phyloP scores from a whole-genome alignment of 2,113 vertebrate species.

The Albula glossodonta region DNA sequence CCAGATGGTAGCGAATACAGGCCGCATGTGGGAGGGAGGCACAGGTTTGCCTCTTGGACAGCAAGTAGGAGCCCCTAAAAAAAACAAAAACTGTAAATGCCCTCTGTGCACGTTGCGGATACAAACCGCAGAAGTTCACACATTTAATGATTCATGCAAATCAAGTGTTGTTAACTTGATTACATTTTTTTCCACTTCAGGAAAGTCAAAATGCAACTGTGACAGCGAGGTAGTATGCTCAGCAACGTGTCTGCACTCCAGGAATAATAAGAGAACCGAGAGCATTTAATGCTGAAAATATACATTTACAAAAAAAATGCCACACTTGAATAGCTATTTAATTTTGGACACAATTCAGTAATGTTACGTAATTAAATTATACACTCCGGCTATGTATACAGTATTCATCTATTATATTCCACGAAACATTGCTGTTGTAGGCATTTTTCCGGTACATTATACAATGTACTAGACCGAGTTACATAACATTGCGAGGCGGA shows the following conservation, averaged over 20 bases:
- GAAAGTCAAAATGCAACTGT: too few relatives aligned
- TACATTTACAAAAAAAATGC: too few relatives aligned
- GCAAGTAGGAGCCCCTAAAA: constrained; percentile 75
- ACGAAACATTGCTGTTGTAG: background rate
- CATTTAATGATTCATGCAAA: background rate
- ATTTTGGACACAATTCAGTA: too few relatives aligned
- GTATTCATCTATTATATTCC: background rate
- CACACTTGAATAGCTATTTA: too few relatives aligned
- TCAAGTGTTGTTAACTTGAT: background rate
- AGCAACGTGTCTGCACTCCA: too few relatives aligned
- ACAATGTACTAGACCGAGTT: background rate
- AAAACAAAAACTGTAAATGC: constrained; percentile 28
- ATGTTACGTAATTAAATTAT: too few relatives aligned
- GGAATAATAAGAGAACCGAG: too few relatives aligned
- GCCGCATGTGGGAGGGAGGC: constrained; percentile 62
- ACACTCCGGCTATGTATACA: background rate
- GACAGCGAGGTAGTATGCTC: too few relatives aligned
- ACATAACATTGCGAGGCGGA: too few relatives aligned
- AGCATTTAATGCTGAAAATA: too few relatives aligned
- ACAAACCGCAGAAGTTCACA: background rate
- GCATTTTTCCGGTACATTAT: background rate
- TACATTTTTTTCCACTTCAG: too few relatives aligned
- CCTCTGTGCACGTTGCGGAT: background rate
- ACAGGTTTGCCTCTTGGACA: constrained; percentile 65
- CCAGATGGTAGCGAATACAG: constrained; percentile 56